Base-by-base conservation (phyloP, 2,888 invertebrate genomes). In the Graphium colonna region DNA sequence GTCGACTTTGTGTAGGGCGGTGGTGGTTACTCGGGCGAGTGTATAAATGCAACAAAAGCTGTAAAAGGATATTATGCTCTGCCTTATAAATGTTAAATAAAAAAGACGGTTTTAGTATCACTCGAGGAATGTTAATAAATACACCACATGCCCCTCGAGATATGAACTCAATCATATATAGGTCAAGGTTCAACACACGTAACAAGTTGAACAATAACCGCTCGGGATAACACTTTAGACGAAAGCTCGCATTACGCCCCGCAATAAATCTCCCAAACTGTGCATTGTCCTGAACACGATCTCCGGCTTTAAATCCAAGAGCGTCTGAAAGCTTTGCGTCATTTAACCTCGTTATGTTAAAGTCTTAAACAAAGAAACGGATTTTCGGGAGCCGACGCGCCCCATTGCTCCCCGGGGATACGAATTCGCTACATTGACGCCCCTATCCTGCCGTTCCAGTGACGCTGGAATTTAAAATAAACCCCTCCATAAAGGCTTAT, bases 291-390 rank as follows among this genome's bases (percentile, higher is more conserved):
- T 63, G 56, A 64, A 67, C 69, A 64, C 66, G 61, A 62, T 65
- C 67, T 61, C 65, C 69, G 65, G 63, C 66, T 68, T 75, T 70
- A 74, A 76, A 79, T 75, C 71, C 69, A 62, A 57, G 61, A 63
- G 63, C 75, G 74, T 75, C 79, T 84, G 79, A 83, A 82, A 84
- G 83, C 82, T 80, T 84, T 77, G 66, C 64, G 76, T 72, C 77
- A 77, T 82, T 77, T 72, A 77, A 71, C 69, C 68, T 69, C 69
- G 71, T 77, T 75, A 73, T 68, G 66, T 67, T 67, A 75, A 77
- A 71, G 71, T 67, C 63, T 67, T 52, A 55, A 63, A 74, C 71
- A 68, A 76, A 79, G 78, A 77, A 78, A 75, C 67, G 59, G 68
- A 73, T 68, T 73, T 68, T 65, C 33, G 48, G 60, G 60, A 63